Conservation (phyloP, 2,888 invertebrate species). For the Drosophila rubida region DNA sequence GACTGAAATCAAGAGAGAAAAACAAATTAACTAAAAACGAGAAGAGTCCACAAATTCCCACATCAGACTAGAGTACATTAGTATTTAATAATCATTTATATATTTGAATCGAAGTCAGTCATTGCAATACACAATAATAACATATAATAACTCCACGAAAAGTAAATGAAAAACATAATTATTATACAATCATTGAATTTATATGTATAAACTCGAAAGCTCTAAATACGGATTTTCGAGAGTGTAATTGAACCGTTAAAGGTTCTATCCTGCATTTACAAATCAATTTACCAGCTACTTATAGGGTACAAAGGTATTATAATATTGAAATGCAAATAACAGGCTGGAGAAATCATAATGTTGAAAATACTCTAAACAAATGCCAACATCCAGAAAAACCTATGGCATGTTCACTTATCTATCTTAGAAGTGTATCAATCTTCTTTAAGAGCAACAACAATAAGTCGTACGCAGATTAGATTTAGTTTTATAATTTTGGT, state of each 20-base stretch:
- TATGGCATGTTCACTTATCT: no score
- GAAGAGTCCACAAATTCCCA: constrained; percentile 32
- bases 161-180: constrained; percentile 30
- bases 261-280: constrained; percentile 66
- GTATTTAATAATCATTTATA: constrained; percentile 34
- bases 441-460: no score
- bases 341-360: no score
- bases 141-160: constrained; percentile 36
- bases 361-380: no score
- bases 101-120: constrained; percentile 2
- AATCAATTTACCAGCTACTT: constrained; percentile 62
- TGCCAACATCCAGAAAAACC: no score
- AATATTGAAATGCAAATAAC: no score
- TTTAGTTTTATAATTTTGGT: no score
- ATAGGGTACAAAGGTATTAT: neutral
- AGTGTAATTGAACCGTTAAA: constrained; percentile 68
- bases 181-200: constrained; percentile 79
- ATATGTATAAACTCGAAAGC: constrained; percentile 57
- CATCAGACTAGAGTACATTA: constrained; percentile 41
- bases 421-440: no score
- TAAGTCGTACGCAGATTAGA: no score
- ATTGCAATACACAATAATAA: constrained; percentile 42
- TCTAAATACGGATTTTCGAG: constrained; percentile 62
- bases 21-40: constrained; percentile 41
- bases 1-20: constrained; percentile 75